Conservation (phyloP, 2,888 invertebrate species). For the Synanthedon tipuliformis region DNA sequence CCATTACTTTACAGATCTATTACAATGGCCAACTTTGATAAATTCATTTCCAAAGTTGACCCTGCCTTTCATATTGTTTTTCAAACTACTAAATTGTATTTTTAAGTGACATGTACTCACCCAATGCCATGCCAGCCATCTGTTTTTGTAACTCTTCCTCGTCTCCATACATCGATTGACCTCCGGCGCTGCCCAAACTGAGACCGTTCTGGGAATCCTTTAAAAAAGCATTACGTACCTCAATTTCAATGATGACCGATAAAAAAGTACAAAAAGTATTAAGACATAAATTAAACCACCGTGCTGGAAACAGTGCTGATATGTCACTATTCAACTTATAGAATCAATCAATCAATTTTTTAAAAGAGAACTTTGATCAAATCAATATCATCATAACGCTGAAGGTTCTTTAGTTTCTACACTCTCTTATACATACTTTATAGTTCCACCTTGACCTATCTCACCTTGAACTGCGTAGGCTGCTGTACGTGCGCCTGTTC, state of each 20-base stretch:
- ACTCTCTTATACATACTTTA: too few relatives aligned
- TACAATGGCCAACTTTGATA: too few relatives aligned
- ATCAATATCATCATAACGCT: too few relatives aligned
- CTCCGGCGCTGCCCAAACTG: constrained; percentile 64
- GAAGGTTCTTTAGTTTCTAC: too few relatives aligned
- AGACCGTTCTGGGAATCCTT: constrained; percentile 66
- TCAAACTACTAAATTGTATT: not conserved
- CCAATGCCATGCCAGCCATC: constrained; percentile 75
- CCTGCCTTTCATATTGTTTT: not conserved
- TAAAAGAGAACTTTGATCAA: too few relatives aligned
- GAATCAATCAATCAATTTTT: too few relatives aligned
- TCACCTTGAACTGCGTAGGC: constrained; percentile 47
- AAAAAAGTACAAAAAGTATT: constrained; percentile 2
- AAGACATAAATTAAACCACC: too few relatives aligned
- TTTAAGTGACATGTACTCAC: constrained; percentile 18
- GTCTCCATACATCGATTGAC: constrained; percentile 76
- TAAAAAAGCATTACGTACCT: constrained; percentile 1
- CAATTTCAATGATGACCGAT: not conserved
- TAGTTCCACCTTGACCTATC: too few relatives aligned
- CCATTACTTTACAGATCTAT: too few relatives aligned
- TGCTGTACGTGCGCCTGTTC: constrained; percentile 33
- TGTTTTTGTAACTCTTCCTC: constrained; percentile 79
- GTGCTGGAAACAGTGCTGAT: not conserved
- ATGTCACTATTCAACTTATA: too few relatives aligned
- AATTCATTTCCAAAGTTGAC: too few relatives aligned